Evolutionary conservation across 2,797 vertebrate species (phyloP).

Genomic region (Ficedula albicollis): DNA sequence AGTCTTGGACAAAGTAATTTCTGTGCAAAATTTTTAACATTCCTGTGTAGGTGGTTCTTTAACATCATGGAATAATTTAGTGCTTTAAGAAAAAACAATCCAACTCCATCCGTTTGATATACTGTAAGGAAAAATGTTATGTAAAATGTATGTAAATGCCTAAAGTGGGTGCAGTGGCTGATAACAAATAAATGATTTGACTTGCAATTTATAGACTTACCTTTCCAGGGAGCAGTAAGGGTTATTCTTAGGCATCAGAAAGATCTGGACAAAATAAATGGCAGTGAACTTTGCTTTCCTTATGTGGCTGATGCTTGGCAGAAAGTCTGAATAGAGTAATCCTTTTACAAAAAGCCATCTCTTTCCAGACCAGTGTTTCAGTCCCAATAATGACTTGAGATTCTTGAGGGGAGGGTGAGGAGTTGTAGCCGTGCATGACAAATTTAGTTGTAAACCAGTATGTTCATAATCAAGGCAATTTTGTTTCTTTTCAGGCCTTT

Average conservation of each 20-base stretch:
- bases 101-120: neutral
- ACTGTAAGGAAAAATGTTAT: neutral
- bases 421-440: constrained; percentile 22
- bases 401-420: neutral
- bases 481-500: constrained; percentile 50
- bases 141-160: neutral
- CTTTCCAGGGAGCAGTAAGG: constrained; percentile 34
- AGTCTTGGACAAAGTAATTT: neutral
- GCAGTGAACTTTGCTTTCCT: constrained; percentile 72
- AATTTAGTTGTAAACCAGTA: constrained; percentile 33
- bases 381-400: constrained; percentile 23
- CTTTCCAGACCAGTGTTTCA: constrained; percentile 47
- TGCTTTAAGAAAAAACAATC: neutral
- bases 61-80: neutral
- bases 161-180: neutral
- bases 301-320: constrained; percentile 75
- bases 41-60: neutral
- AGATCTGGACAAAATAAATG: constrained; percentile 67
- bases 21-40: neutral
- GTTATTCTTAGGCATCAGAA: constrained; percentile 66
- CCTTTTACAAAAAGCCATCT: constrained; percentile 59
- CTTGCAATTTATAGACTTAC: constrained; percentile 2
- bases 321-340: constrained; percentile 70
- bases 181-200: neutral
- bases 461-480: constrained; percentile 28